A percentile compares a stretch with the other conserved stretches of the same genome.
Evolutionary conservation across 2,797 vertebrate species (phyloP).

Genomic region (Acestrorhynchus altus): DNA sequence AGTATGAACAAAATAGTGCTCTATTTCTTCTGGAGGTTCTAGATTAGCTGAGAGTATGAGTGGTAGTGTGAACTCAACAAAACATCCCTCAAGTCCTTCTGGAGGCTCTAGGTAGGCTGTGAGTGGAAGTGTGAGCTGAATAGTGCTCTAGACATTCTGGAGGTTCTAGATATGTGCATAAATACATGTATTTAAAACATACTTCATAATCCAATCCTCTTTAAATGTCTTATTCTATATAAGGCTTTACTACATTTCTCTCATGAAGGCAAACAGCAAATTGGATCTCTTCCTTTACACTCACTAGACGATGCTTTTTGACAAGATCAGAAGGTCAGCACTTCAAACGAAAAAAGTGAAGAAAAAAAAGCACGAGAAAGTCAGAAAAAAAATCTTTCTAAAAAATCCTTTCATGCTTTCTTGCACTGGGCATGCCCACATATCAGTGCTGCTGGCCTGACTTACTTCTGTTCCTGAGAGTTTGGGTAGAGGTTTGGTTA

Average conservation of each 20-base stretch:
- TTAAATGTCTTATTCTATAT: no score
- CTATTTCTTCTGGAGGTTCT: no score
- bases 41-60: no score
- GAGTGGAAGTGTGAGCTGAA: no score
- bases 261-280: neutral
- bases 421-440: neutral
- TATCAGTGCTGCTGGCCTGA: neutral
- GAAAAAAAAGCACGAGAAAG: neutral
- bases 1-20: no score
- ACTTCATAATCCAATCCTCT: no score
- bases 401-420: conserved; percentile 2
- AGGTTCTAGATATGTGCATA: no score
- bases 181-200: no score
- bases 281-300: neutral
- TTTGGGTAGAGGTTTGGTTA: neutral
- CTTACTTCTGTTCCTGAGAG: neutral
- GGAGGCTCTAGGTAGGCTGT: no score
- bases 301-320: neutral
- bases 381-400: neutral
- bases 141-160: no score
- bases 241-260: neutral
- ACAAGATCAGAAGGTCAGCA: conserved; percentile 10
- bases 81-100: no score
- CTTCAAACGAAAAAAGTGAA: neutral
- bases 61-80: no score